Conservation (phyloP, 2,113 vertebrate genomes). For the Perccottus glenii region DNA sequence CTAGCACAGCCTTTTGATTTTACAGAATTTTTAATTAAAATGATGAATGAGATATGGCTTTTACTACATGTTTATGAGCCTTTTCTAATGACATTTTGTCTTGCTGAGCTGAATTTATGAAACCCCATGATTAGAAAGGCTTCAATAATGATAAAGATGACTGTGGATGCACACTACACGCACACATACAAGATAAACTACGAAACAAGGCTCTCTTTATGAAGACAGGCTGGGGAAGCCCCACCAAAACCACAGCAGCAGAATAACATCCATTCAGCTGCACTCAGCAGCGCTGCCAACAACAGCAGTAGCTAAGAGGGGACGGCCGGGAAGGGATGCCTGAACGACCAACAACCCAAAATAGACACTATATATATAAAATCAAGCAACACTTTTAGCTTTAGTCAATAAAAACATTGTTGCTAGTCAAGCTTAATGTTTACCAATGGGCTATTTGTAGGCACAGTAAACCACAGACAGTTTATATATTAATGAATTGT, state of each 20-base stretch:
- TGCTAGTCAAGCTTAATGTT: slow-evolving; percentile 63
- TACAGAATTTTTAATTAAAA: too few species aligned
- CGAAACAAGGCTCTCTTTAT: slow-evolving; percentile 64
- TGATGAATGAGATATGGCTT: not conserved
- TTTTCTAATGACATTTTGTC: slow-evolving; percentile 1
- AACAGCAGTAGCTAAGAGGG: slow-evolving; percentile 69
- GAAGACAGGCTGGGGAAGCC: slow-evolving; percentile 62
- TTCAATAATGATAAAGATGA: slow-evolving; percentile 9
- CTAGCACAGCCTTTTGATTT: too few species aligned
- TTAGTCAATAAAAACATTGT: slow-evolving; percentile 65
- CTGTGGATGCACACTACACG: slow-evolving; percentile 17
- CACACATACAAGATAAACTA: slow-evolving; percentile 13
- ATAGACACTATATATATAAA: slow-evolving; percentile 64
- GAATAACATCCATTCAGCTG: slow-evolving; percentile 66
- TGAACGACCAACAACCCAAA: slow-evolving; percentile 61
- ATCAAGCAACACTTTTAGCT: slow-evolving; percentile 62
- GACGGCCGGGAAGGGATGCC: slow-evolving; percentile 63
- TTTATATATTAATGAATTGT: slow-evolving; percentile 57
- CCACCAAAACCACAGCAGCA: slow-evolving; percentile 66
- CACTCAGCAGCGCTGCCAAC: slow-evolving; percentile 56
- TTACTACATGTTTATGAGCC: not conserved
- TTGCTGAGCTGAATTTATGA: not conserved
- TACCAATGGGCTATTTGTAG: slow-evolving; percentile 63
- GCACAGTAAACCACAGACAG: slow-evolving; percentile 43
- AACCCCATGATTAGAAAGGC: slow-evolving; percentile 12